Evolutionary conservation across 2,797 vertebrate species (phyloP).

Genomic region (Carapus acus): DNA sequence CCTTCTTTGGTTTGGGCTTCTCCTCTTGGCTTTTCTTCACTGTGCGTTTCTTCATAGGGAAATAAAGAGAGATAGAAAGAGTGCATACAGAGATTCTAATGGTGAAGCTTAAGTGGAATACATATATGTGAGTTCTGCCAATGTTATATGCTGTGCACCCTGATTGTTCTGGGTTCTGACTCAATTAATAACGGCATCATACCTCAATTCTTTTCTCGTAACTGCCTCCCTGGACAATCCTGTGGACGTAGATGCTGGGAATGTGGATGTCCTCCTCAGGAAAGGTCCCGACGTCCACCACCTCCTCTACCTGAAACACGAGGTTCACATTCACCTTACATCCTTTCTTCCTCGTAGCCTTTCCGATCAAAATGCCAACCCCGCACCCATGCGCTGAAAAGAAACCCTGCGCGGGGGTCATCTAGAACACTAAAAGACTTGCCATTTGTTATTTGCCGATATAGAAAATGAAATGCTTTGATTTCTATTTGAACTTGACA

Average conservation of each 20-base stretch:
- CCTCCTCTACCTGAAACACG: constrained; percentile 86
- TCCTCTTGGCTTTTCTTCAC: constrained; percentile 74
- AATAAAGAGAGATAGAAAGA: constrained; percentile 17
- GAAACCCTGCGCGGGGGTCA: constrained; percentile 24
- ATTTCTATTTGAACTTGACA: too few relatives aligned
- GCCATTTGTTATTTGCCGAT: background rate
- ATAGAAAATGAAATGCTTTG: background rate
- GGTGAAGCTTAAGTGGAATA: too few relatives aligned
- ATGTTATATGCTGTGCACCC: too few relatives aligned
- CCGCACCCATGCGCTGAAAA: constrained; percentile 34
- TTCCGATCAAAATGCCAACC: constrained; percentile 35
- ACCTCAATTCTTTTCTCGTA: constrained; percentile 99
- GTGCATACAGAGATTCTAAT: background rate
- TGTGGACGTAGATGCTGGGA: constrained; percentile 92
- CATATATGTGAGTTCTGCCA: too few relatives aligned
- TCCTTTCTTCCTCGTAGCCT: constrained; percentile 13
- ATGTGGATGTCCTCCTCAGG: constrained; percentile 93
- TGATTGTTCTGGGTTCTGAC: too few relatives aligned
- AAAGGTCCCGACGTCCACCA: constrained; percentile 90
- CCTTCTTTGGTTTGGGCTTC: constrained; percentile 78
- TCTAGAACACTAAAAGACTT: constrained; percentile 27
- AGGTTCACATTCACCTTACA: constrained; percentile 20
- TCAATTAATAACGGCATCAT: constrained; percentile 31
- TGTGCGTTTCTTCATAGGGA: constrained; percentile 79
- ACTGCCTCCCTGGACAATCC: constrained; percentile 80